Percentiles rank a stretch among this genome's conserved stretches.
Conservation (phyloP, 2,113 vertebrate species). For the Hypocryptadius cinnamomeus region DNA sequence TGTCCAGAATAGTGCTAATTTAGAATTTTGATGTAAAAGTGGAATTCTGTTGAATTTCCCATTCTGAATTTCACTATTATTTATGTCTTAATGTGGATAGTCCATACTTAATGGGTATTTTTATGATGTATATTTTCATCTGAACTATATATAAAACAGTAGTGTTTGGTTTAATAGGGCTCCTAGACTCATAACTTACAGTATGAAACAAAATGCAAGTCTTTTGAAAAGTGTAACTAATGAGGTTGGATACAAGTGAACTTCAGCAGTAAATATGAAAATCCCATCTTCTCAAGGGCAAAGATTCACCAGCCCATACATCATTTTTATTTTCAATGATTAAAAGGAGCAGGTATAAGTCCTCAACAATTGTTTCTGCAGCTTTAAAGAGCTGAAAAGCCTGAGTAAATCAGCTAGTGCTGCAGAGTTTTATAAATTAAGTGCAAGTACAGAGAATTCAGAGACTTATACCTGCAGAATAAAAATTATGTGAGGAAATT, state of each 20-base stretch:
- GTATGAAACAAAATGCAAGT: not conserved
- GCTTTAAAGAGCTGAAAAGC: not conserved
- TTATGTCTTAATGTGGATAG: not conserved
- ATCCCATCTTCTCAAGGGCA: not conserved
- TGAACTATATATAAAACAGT: not conserved
- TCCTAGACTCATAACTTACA: not conserved
- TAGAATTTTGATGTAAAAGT: not conserved
- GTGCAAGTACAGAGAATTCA: not conserved
- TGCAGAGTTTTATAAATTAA: not conserved
- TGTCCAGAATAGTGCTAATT: fast-evolving
- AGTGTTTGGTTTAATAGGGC: not conserved
- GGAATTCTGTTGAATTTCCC: not conserved
- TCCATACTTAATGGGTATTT: not conserved
- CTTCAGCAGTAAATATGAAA: not conserved
- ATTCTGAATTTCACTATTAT: not conserved
- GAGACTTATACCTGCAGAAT: not conserved
- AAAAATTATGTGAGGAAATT: not conserved
- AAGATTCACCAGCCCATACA: not conserved
- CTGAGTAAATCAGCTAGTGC: not conserved
- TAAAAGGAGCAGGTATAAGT: not conserved
- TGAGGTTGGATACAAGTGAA: not conserved
- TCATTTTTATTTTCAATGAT: not conserved
- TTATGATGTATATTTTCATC: not conserved
- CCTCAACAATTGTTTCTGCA: not conserved
- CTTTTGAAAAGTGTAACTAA: not conserved